Evolutionary conservation across 2,888 invertebrate species (phyloP).

Genomic region (Salticus scenicus): DNA sequence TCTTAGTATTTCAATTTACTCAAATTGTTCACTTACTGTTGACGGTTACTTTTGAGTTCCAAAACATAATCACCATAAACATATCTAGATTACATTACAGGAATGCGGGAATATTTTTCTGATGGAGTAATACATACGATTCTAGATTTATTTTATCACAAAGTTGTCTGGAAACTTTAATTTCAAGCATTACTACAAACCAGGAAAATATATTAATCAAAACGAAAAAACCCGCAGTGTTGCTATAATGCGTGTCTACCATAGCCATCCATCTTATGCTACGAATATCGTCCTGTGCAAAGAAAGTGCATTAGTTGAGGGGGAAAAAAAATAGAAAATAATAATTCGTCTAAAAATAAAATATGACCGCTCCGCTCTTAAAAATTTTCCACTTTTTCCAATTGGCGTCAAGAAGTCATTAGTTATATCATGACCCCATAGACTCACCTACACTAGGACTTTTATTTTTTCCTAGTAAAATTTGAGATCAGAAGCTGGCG

Average conservation of each 20-base stretch:
- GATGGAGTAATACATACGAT: neutral
- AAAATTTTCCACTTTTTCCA: constrained; percentile 23
- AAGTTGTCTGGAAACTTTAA: constrained; percentile 16
- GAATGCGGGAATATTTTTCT: neutral
- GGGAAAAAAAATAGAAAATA: constrained; percentile 47
- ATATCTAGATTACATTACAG: neutral
- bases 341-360: constrained; percentile 49
- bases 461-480: constrained; percentile 29
- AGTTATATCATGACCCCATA: constrained; percentile 57
- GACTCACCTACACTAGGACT: constrained; percentile 22
- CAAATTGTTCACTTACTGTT: no score
- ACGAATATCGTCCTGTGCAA: constrained; percentile 38
- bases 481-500: constrained; percentile 2
- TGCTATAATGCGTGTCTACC: constrained; percentile 30
- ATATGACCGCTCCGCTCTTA: constrained; percentile 37
- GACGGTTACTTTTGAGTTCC: no score
- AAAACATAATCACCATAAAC: no score
- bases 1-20: no score
- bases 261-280: constrained; percentile 42
- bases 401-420: constrained; percentile 48
- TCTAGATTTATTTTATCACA: constrained; percentile 23
- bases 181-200: neutral
- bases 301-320: constrained; percentile 66
- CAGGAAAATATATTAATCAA: constrained; percentile 51
- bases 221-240: constrained; percentile 15